Percentiles rank a stretch among this genome's conserved stretches.
Evolutionary conservation across 2,888 invertebrate species (phyloP).

Genomic region (Pyrrhosoma nymphula): DNA sequence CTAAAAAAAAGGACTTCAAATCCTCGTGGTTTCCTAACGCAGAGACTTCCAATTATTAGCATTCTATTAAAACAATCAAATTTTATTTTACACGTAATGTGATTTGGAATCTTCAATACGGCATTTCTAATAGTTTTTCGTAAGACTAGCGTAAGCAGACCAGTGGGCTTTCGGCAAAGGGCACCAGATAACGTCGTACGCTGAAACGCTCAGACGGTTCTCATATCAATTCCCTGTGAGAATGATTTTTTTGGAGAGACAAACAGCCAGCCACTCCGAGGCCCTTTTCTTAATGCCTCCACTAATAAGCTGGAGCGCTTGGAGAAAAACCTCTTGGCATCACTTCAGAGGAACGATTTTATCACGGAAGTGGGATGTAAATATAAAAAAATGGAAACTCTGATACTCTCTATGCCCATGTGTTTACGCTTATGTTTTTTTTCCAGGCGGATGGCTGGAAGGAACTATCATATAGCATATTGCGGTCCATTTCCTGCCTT

Average conservation of each 20-base stretch:
- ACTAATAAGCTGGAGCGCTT: background rate
- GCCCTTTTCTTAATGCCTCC: background rate
- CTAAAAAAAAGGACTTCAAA: too few relatives aligned
- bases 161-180: too few relatives aligned
- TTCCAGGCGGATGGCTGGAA: background rate
- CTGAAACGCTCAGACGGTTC: background rate
- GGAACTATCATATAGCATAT: background rate
- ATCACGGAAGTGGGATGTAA: background rate
- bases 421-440: background rate
- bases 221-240: background rate
- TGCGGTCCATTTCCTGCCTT: background rate
- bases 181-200: background rate
- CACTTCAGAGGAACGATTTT: constrained; percentile 12
- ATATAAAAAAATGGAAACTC: background rate
- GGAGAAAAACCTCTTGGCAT: background rate
- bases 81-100: too few relatives aligned
- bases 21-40: too few relatives aligned
- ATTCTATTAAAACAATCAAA: too few relatives aligned
- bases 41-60: too few relatives aligned
- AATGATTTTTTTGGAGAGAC: background rate
- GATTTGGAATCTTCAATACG: too few relatives aligned
- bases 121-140: too few relatives aligned
- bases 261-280: background rate
- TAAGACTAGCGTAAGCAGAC: too few relatives aligned
- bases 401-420: background rate